Conservation (phyloP, 2,888 invertebrate genomes). For the Malthinus flaveolus region DNA sequence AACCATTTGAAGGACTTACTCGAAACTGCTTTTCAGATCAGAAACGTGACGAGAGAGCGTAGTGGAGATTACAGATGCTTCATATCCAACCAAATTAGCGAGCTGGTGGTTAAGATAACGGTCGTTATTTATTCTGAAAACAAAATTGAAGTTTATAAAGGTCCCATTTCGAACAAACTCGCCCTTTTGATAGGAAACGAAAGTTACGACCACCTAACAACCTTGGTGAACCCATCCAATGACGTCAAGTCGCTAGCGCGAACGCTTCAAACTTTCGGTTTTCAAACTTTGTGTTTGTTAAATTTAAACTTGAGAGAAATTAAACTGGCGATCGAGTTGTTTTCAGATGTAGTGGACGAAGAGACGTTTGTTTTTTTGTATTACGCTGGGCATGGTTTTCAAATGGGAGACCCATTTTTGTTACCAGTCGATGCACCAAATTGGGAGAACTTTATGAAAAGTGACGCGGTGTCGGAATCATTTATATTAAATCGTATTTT, state of each 20-base stretch:
- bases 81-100: slow-evolving; percentile 29
- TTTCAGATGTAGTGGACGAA: slow-evolving; percentile 36
- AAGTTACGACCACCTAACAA: slow-evolving; percentile 31
- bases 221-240: slow-evolving; percentile 36
- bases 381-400: slow-evolving; percentile 62
- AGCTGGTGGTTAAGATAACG: slow-evolving; percentile 17
- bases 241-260: slow-evolving; percentile 39
- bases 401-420: slow-evolving; percentile 59
- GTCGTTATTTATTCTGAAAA: slow-evolving; percentile 23
- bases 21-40: slow-evolving; percentile 20
- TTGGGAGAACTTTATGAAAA: slow-evolving; percentile 48
- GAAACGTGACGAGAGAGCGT: slow-evolving; percentile 8
- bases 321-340: slow-evolving; percentile 35
- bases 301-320: slow-evolving; percentile 41
- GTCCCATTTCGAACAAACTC: slow-evolving; percentile 36
- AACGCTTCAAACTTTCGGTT: slow-evolving; percentile 35
- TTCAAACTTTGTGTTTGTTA: slow-evolving; percentile 41
- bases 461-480: slow-evolving; percentile 58
- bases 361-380: slow-evolving; percentile 57
- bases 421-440: slow-evolving; percentile 57
- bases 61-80: slow-evolving; percentile 35
- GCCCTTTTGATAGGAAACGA: slow-evolving; percentile 43
- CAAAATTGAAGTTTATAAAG: slow-evolving; percentile 6
- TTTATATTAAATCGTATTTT: slow-evolving; percentile 55
- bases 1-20: not conserved